Percentiles rank a stretch among this genome's conserved stretches.
Evolutionary conservation across 2,888 invertebrate species (phyloP).

Genomic region (Anthrax anthrax): DNA sequence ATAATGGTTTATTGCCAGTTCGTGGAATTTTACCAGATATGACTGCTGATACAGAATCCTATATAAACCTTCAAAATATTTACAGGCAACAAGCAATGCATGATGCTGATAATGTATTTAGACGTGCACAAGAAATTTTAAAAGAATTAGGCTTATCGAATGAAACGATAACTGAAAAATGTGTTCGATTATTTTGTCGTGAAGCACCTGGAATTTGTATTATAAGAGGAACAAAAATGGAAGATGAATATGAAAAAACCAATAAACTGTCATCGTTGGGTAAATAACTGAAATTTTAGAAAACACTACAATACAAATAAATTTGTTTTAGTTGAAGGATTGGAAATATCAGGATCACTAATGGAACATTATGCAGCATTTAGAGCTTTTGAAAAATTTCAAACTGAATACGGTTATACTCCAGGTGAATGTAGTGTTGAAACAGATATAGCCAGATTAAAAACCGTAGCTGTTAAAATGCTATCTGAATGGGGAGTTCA

Average conservation of each 20-base stretch:
- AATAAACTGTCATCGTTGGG: constrained; percentile 43
- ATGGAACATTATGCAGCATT: constrained; percentile 83
- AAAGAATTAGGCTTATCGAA: constrained; percentile 61
- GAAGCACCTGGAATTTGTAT: constrained; percentile 71
- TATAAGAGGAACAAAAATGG: constrained; percentile 62
- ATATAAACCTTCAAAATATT: constrained; percentile 76
- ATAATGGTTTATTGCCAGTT: constrained; percentile 64
- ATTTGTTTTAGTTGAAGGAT: constrained; percentile 41
- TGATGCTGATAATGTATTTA: constrained; percentile 69
- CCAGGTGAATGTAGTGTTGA: constrained; percentile 86
- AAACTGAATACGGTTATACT: constrained; percentile 72
- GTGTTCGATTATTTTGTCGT: constrained; percentile 76
- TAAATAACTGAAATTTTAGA: constrained; percentile 17
- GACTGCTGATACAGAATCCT: constrained; percentile 88
- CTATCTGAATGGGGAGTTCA: constrained; percentile 73
- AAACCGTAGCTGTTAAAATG: constrained; percentile 56
- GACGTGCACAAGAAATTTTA: constrained; percentile 65
- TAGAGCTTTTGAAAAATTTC: constrained; percentile 81
- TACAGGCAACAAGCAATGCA: constrained; percentile 69
- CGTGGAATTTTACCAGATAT: constrained; percentile 87
- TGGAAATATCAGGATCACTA: constrained; percentile 73
- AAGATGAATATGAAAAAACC: constrained; percentile 63
- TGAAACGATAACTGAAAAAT: constrained; percentile 59
- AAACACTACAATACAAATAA: background rate
- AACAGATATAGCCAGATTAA: constrained; percentile 76